Base-by-base conservation (phyloP, 2,113 vertebrate genomes). In the Zapus hudsonius region DNA sequence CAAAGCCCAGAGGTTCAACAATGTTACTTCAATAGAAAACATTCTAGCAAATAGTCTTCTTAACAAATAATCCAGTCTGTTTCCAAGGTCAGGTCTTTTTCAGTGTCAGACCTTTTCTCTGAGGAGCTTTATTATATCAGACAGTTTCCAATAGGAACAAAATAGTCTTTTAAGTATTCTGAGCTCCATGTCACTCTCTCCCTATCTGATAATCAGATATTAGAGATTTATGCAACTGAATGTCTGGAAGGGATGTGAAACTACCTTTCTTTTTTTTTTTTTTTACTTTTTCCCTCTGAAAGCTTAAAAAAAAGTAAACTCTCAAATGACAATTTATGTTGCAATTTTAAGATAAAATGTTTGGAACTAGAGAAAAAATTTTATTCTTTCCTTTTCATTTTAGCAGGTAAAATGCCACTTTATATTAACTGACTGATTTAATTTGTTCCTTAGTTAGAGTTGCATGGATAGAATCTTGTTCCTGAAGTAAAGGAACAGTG, bases 1-100 rank as follows among this genome's bases (percentile, higher is more conserved):
- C 16, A 20, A 10, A 91, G 79, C 33, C 66, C 19, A 61, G 33
- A 86, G 11, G 0, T 87, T 94, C 55, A 66, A 61, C 17, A 89
- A 69, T 66, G 33, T 55, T 59, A 79, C 52, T 27, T 73, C 31
- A 90, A 91, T 38, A 70, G 44, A 93, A 90, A 70, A 86, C 31
- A 61, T 91, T 79, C 29, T 2, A 82, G 23, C 73, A 15, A 86
- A 82, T 27, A 73, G 52, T 36, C 47, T 83, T 89, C 67, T 87
- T 92, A 92, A 89, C 66, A 94, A 91, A 79, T 96, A 81, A 94
- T 87, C 64, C 47, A 87, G 69, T 74, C 33, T 90, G 44, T 27
- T 85, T 78, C 38, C 38, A 82, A 96, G 83, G 82, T 91, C 69
- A 79, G 67, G 22, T 52, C 52, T 87, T 88, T 92, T 55, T 57